These are phyloP conservation scores for Rhinoptilus africanus DNA, from an alignment of 2,113 vertebrate species.

Conservation along the genomic window DNA sequence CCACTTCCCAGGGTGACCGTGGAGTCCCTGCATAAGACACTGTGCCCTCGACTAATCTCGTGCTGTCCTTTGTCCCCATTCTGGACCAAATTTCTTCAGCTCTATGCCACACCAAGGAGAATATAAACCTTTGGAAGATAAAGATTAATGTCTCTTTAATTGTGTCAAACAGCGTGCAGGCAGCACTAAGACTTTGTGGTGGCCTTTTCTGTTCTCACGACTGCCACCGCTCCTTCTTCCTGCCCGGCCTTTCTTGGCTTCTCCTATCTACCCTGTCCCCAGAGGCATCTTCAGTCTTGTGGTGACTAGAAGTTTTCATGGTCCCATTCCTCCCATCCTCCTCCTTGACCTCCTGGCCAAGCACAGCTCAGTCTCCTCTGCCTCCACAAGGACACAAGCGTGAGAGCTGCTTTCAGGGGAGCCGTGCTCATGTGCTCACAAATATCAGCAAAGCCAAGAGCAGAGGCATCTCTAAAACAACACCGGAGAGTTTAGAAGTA, in stretches of 20 bases:
- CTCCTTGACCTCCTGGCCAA: not conserved
- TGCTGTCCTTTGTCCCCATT: not conserved
- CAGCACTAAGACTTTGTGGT: not conserved
- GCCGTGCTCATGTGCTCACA: not conserved
- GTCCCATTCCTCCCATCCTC: not conserved
- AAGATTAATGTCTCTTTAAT: not conserved
- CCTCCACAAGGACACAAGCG: not conserved
- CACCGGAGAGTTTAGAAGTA: conserved; percentile 1
- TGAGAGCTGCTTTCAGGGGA: not conserved
- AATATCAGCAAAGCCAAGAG: not conserved
- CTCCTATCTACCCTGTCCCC: not conserved
- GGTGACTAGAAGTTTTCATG: not conserved
- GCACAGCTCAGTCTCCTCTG: not conserved
- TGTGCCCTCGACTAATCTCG: not conserved
- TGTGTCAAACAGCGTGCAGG: not conserved
- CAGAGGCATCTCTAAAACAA: not conserved
- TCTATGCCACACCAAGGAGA: not conserved
- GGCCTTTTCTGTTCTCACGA: not conserved
- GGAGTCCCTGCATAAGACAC: not conserved
- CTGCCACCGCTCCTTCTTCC: not conserved
- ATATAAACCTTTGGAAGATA: not conserved
- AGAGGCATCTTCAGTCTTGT: not conserved
- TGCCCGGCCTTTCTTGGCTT: not conserved
- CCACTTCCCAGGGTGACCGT: not conserved
- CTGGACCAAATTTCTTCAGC: not conserved